Conservation (phyloP, 2,888 invertebrate species). For the Allophyes oxyacanthae region DNA sequence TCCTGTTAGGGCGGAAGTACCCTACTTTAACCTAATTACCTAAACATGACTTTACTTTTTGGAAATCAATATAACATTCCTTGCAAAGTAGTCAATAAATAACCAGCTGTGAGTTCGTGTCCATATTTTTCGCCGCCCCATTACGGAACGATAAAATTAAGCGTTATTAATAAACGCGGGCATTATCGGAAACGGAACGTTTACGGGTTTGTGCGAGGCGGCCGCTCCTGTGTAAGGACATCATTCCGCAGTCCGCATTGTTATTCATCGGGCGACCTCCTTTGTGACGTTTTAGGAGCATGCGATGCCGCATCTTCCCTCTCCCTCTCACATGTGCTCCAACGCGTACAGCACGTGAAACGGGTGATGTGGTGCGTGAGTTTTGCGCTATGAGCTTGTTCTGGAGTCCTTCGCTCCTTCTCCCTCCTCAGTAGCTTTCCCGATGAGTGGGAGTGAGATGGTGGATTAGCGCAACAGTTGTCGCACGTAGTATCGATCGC, state of each 20-base stretch:
- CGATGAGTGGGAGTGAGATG: conserved; percentile 61
- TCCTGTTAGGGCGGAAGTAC: no score
- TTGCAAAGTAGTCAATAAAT: conserved; percentile 10
- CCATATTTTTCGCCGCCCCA: conserved; percentile 12
- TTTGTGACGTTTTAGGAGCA: conserved; percentile 84
- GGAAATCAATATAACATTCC: conserved; percentile 26
- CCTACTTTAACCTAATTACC: conserved; percentile 24
- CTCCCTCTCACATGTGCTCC: conserved; percentile 57
- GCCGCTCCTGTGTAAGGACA: conserved; percentile 79
- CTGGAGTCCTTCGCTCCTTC: conserved; percentile 72
- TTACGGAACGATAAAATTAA: conserved; percentile 39
- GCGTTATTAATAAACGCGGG: conserved; percentile 46
- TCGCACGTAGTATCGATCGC: conserved; percentile 83
- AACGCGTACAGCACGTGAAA: conserved; percentile 57
- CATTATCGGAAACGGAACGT: conserved; percentile 41
- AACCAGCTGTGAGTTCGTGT: conserved; percentile 5
- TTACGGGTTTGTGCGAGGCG: conserved; percentile 46
- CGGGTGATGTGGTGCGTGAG: conserved; percentile 75
- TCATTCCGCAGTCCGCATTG: conserved; percentile 88
- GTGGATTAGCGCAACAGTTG: conserved; percentile 84
- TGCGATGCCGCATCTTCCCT: conserved; percentile 84
- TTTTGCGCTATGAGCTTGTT: conserved; percentile 80
- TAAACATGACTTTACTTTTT: conserved; percentile 18
- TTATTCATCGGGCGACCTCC: conserved; percentile 87
- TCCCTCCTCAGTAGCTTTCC: conserved; percentile 46